Evolutionary conservation across 2,113 vertebrate species (phyloP).

Genomic region (Dicentrarchus labrax): DNA sequence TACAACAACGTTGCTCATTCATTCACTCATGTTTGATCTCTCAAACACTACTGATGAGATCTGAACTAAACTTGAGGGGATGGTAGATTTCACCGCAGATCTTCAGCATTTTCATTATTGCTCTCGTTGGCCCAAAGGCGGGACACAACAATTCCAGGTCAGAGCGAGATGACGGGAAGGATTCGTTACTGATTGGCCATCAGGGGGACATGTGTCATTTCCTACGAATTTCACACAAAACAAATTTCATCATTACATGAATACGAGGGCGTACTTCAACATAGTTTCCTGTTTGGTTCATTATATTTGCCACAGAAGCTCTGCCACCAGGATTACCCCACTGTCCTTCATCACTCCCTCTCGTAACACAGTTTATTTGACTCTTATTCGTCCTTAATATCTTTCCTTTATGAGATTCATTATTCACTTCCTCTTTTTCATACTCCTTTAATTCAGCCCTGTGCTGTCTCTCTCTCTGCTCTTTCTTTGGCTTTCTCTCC

Average conservation of each 20-base stretch:
- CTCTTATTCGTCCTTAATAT: constrained; percentile 74
- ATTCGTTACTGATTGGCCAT: constrained; percentile 36
- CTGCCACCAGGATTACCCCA: constrained; percentile 51
- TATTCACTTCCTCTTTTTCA: constrained; percentile 64
- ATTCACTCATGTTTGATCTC: constrained; percentile 39
- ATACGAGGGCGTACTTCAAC: constrained; percentile 48
- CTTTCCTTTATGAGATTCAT: constrained; percentile 75
- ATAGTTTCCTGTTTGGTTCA: constrained; percentile 58
- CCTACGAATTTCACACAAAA: constrained; percentile 56
- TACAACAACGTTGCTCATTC: not conserved
- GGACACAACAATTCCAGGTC: constrained; percentile 30
- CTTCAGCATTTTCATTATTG: constrained; percentile 34
- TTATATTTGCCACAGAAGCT: constrained; percentile 53
- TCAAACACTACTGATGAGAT: constrained; percentile 6
- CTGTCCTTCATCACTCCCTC: constrained; percentile 72
- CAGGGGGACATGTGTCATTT: constrained; percentile 43
- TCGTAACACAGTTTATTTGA: constrained; percentile 69
- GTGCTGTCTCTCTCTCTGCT: constrained; percentile 37
- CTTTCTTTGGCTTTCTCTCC: constrained; percentile 33
- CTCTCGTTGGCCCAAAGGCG: not conserved
- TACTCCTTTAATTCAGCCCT: constrained; percentile 64
- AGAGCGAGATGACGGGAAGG: constrained; percentile 10
- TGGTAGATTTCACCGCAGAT: constrained; percentile 18
- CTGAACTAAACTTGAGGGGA: not conserved
- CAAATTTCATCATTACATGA: constrained; percentile 58